Conservation (phyloP, 2,113 vertebrate genomes). For the Podilymbus podiceps region DNA sequence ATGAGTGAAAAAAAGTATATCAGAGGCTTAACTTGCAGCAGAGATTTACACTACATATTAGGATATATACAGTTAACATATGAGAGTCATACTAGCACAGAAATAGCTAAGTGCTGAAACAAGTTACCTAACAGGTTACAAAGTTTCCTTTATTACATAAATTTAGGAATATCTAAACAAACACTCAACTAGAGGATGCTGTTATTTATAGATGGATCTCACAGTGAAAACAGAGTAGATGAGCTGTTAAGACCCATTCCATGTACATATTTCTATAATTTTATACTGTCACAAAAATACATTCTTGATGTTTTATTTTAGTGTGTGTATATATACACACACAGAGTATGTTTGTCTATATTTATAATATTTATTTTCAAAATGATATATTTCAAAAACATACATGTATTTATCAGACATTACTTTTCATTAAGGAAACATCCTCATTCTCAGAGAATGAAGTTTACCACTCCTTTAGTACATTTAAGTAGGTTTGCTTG, state of each 20-base stretch:
- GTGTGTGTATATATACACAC: not conserved
- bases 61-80: not conserved
- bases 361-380: not conserved
- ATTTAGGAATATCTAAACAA: not conserved
- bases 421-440: not conserved
- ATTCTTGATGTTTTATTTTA: not conserved
- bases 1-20: not conserved
- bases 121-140: not conserved
- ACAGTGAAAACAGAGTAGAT: not conserved
- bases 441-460: not conserved
- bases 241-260: not conserved
- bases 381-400: not conserved
- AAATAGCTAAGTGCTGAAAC: not conserved
- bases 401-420: not conserved
- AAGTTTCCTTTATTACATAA: not conserved
- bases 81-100: not conserved
- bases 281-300: not conserved
- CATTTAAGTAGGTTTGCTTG: not conserved
- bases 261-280: not conserved
- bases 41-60: not conserved
- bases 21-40: not conserved
- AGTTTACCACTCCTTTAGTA: not conserved
- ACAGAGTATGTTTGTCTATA: not conserved
- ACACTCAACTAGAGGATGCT: not conserved
- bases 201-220: not conserved